Evolutionary conservation across 2,888 invertebrate genomes (phyloP), one percentile per base, ranked within the genome.

Genomic region (Trissolcus brochymenae): DNA sequence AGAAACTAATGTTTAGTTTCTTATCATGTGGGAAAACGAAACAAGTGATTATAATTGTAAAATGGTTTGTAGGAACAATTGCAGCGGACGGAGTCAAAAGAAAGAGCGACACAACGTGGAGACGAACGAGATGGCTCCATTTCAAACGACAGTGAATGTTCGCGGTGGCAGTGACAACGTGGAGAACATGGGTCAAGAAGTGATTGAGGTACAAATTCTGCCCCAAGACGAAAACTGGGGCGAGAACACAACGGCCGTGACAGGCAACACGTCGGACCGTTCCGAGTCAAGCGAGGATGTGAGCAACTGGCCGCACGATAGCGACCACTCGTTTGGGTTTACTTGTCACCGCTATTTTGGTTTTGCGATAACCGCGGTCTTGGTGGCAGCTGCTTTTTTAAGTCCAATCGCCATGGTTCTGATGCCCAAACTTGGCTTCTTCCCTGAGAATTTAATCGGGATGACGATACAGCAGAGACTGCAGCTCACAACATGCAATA

Each of bases 201-300:
- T 97, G 11, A 97, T 98, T 57, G 98, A 98, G 90, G 98, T 98
- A 43, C 98, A 98, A 90, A 98, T 98, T 81, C 90, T 98, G 71
- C 97, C 97, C 0, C 95, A 98, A 90, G 98, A 98, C 90, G 98
- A 98, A 86, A 98, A 98, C 89, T 98, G 98, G 98, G 98, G 97
- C n/a, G 98, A 98, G 89, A 98, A 97, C 85, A 98, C 98, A 0
- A 98, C 98, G 0, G 98, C 98, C 0, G 94, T 98, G 40, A 98
- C 98, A 0, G 98, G 98, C 9, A 98, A 98, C 85, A 98, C 98
- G 1, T 98, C 97, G 0, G 98, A 98, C 87, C 96, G 97, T 83
- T 98, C 97, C 3, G 95, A 96, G 82, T 98, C 97, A 0, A 94
- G 96, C 88, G 97, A 98, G 88, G 97, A 97, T 88, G 93, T 96